Conservation (phyloP, 2,888 invertebrate genomes). For the Chaitophorus viminalis region DNA sequence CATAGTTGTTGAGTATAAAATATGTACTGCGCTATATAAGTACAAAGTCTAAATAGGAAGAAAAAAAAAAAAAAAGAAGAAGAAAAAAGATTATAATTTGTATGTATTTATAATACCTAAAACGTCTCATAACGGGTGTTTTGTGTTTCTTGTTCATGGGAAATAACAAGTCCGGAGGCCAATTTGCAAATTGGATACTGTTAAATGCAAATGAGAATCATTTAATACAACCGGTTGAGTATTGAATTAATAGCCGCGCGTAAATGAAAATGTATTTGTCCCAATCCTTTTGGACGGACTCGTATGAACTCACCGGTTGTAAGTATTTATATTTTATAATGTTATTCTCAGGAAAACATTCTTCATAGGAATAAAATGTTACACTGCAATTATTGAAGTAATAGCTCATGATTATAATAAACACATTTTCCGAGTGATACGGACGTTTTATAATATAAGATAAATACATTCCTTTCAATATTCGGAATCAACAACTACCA, state of each 20-base stretch:
- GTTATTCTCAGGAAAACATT: not conserved
- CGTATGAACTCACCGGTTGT: not conserved
- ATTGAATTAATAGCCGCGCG: conserved; percentile 22
- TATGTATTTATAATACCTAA: not conserved
- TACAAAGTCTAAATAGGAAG: too few species aligned
- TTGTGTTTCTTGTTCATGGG: not conserved
- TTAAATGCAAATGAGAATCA: conserved; percentile 51
- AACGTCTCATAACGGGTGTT: conserved; percentile 18
- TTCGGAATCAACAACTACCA: too few species aligned
- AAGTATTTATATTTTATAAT: not conserved
- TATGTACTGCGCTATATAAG: too few species aligned
- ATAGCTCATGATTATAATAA: too few species aligned
- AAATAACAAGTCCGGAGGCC: conserved; percentile 30
- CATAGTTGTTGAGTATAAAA: not conserved
- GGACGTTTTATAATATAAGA: too few species aligned
- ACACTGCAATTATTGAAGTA: too few species aligned
- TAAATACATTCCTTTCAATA: too few species aligned
- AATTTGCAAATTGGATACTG: conserved; percentile 18
- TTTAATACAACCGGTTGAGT: conserved; percentile 43
- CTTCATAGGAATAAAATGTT: too few species aligned
- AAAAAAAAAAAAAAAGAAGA: too few species aligned
- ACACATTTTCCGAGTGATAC: too few species aligned
- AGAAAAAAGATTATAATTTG: too few species aligned
- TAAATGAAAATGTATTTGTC: conserved; percentile 35
- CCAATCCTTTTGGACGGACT: conserved; percentile 11